These are phyloP conservation scores for Drosophila cracens DNA, from an alignment of 2,888 invertebrate genomes.

Conservation along the genomic window DNA sequence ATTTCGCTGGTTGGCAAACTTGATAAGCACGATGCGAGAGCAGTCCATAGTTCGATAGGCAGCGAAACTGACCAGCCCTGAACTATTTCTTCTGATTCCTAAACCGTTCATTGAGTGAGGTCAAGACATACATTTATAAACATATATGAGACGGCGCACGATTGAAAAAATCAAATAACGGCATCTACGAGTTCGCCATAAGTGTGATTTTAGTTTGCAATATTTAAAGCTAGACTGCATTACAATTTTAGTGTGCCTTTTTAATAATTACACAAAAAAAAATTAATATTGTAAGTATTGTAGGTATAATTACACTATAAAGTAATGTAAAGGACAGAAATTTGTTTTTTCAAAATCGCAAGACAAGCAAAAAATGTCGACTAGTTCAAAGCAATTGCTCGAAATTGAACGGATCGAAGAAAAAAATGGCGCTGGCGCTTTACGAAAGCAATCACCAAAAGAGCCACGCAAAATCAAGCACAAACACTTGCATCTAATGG, in stretches of 20 bases:
- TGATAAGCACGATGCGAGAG: no score
- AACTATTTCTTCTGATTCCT: slow-evolving; percentile 4
- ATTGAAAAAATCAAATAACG: slow-evolving; percentile 62
- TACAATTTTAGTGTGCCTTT: slow-evolving; percentile 32
- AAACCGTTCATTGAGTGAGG: slow-evolving; percentile 8
- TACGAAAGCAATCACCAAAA: slow-evolving; percentile 48
- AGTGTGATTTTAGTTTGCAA: slow-evolving; percentile 67
- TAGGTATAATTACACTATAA: slow-evolving; percentile 22
- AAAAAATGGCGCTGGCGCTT: slow-evolving; percentile 82
- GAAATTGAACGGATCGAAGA: slow-evolving; percentile 53
- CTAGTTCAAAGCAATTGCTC: slow-evolving; percentile 60
- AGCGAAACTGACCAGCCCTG: not conserved
- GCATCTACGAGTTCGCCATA: slow-evolving; percentile 52
- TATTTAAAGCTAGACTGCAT: slow-evolving; percentile 31
- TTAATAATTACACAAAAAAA: slow-evolving; percentile 6
- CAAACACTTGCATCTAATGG: slow-evolving; percentile 39
- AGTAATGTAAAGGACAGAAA: not conserved
- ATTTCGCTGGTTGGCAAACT: not conserved
- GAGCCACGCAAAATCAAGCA: slow-evolving; percentile 42
- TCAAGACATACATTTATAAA: slow-evolving; percentile 17
- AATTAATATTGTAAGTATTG: slow-evolving; percentile 38
- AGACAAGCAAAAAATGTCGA: slow-evolving; percentile 47
- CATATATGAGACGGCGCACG: slow-evolving; percentile 32
- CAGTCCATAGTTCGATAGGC: slow-evolving; percentile 15
- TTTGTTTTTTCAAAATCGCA: not conserved